Conservation (phyloP, 2,888 invertebrate species). For the Glomeris marginata region DNA sequence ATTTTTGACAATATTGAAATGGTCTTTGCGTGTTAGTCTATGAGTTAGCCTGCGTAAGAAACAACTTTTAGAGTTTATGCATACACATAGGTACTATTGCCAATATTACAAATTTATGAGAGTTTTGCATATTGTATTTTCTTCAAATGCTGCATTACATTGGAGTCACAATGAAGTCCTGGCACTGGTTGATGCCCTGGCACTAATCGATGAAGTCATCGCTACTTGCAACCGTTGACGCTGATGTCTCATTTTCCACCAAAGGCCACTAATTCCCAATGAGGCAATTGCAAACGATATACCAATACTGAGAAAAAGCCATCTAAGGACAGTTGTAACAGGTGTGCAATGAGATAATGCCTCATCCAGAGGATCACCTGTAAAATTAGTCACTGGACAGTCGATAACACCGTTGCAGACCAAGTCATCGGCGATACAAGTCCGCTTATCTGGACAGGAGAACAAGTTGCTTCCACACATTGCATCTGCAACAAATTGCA, state of each 20-base stretch:
- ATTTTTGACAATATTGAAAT: no score
- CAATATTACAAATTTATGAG: no score
- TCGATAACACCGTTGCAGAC: constrained; percentile 16
- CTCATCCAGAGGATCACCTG: constrained; percentile 15
- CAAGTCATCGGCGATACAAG: constrained; percentile 12
- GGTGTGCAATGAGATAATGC: constrained; percentile 1
- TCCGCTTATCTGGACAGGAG: constrained; percentile 10
- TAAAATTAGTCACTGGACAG: constrained; percentile 14
- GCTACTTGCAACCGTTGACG: neutral
- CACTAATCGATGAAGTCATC: neutral
- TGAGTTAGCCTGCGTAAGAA: no score
- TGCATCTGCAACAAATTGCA: constrained; percentile 15
- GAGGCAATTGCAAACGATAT: constrained; percentile 2
- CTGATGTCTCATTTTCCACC: constrained; percentile 3
- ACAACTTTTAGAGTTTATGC: no score
- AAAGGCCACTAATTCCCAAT: neutral
- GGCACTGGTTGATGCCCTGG: no score
- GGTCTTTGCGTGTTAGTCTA: no score
- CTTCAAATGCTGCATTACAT: no score
- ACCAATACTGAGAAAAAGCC: constrained; percentile 9
- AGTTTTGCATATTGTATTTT: no score
- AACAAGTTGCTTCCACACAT: constrained; percentile 6
- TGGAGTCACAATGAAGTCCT: no score
- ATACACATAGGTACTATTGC: no score
- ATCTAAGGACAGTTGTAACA: constrained; percentile 3